Base-by-base conservation (phyloP, 2,888 invertebrate species). In the Leptopilina syphax region DNA sequence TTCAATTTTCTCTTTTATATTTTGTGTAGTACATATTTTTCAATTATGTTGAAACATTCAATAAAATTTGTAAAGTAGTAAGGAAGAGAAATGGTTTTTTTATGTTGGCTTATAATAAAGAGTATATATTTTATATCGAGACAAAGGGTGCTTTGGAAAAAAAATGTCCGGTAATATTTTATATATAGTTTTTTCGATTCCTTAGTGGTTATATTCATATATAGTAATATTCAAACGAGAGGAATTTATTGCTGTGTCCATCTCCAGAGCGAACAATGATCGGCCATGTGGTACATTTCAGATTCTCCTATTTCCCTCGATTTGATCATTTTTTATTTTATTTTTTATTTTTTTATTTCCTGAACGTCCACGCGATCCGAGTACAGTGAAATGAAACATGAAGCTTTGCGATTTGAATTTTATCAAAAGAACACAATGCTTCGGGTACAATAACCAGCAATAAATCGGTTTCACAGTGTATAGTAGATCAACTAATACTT, bases 351-450 rank as follows among this genome's bases (percentile, higher is more conserved):
- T 44, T 65, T 47, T 50, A 57, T 73, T 41, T 34, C 8, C 34
- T 27, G 70, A 57, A 54, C 50, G 24, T 73, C 34, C 57, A n/a
- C 57, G 13, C 34, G 70, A 34, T 57, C 12, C 34, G 9, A 73
- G 54, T 73, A 34, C 57, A 76, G 79, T 27, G 60, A 27, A 34
- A 57, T 63, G 65, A 65, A 81, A 76, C 68, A 77, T 67, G 70
- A 41, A 66, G 68, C 65, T 76, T 24, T 27, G 77, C 66, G 77
- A 68, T 82, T 78, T 77, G 73, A 80, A 82, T 82, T 82, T 78
- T 77, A 77, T 82, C 79, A 44, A 76, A 78, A 12, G 27, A 65
- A 27, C 54, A 80, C 68, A 77, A 70, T 50, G 34, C 54, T 27
- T 24, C 13, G 47, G n/a, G n/a, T 13, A 73, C 70, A 73, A 57